Evolutionary conservation across 2,888 invertebrate genomes (phyloP).

Genomic region (Hoplodrina ambigua): DNA sequence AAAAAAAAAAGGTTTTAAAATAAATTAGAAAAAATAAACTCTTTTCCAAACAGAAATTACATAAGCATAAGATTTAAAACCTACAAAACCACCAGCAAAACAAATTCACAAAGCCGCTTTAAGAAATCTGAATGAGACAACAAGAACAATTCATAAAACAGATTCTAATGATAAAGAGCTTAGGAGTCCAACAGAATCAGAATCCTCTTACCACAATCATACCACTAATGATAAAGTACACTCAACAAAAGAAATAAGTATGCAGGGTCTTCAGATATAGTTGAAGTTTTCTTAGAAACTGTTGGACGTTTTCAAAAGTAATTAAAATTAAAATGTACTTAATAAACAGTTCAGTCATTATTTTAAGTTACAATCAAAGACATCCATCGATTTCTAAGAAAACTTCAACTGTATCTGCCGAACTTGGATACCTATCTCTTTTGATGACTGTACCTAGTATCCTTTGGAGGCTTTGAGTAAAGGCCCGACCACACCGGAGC

Average conservation of each 20-base stretch:
- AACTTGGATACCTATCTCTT: too few species aligned
- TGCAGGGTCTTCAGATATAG: too few species aligned
- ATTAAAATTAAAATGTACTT: too few species aligned
- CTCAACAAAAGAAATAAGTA: too few species aligned
- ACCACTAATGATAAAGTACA: constrained; percentile 21
- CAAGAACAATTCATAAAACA: constrained; percentile 35
- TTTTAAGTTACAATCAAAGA: too few species aligned
- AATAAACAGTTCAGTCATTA: too few species aligned
- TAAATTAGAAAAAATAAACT: background rate
- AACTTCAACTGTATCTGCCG: too few species aligned
- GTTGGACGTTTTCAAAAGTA: too few species aligned
- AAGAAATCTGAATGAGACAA: constrained; percentile 23
- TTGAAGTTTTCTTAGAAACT: too few species aligned
- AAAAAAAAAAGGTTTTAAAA: background rate
- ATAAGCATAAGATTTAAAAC: background rate
- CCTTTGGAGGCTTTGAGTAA: constrained; percentile 1
- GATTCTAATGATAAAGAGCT: constrained; percentile 32
- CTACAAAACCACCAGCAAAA: background rate
- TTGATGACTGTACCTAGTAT: background rate
- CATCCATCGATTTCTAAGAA: too few species aligned
- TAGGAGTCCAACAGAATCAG: constrained; percentile 8
- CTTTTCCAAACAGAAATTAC: background rate
- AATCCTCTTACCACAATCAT: constrained; percentile 19
- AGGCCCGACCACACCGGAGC: too few species aligned
- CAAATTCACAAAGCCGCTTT: constrained; percentile 1